Evolutionary conservation across 2,888 invertebrate genomes (phyloP), one percentile per base, ranked within the genome.

Genomic region (Esperia sulphurella): DNA sequence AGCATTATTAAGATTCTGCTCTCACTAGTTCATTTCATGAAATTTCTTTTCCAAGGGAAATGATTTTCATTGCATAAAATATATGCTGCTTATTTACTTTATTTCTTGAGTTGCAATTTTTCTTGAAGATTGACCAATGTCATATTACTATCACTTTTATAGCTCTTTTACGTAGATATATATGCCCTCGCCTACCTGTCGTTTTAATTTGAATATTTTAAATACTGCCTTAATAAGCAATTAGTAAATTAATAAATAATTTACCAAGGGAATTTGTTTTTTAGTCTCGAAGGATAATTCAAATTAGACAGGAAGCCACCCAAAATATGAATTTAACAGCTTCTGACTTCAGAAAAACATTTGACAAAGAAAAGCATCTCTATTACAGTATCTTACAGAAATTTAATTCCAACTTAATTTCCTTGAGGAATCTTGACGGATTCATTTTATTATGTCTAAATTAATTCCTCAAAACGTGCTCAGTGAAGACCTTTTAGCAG

Each of bases 381-480:
- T 57, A 64, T 66, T 64, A 61, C 58, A 47, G 30, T 44, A 38
- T 59, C 54, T 56, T 42, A 58, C 61, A 51, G 58, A 63, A 70
- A 70, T 69, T 68, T 63, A 63, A 62, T 68, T 69, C 55, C 51
- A 57, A 59, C 59, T 61, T 64, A 73, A 76, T 77, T 76, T 63
- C 60, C 61, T 68, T 63, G 52, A 65, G 59, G 60, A 68, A 66
- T 67, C 67, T 70, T 72, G 69, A 75, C 65, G 64, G 70, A 75
- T 77, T 74, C 55, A 75, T 71, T 21, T 79, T 71, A 74, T 67
- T 61, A 61, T 54, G 58, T 57, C 59, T 47, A 71, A 74, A 77
- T 76, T 75, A 70, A 76, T 75, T 74, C 60, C 59, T 55, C 58
- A 57, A 60, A 65, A 66, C 59, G 62, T 61, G 64, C 59, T 58